phyloP scores from a whole-genome alignment of 2,113 vertebrate species.

The Leptocoma aspasia region DNA sequence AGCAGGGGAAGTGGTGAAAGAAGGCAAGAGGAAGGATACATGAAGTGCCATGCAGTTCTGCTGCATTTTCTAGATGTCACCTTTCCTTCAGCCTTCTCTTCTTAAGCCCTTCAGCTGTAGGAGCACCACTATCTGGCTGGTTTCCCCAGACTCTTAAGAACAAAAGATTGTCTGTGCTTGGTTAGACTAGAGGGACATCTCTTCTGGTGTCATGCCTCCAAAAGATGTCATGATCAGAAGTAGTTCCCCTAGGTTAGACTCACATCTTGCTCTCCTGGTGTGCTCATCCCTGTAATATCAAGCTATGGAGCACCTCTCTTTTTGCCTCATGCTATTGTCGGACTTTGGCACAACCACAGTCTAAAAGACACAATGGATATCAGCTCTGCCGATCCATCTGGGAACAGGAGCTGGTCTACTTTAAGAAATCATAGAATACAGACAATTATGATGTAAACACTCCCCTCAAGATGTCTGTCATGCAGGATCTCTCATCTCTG shows the following conservation, averaged over 20 bases:
- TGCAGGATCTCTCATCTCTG: background rate
- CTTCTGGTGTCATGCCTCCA: background rate
- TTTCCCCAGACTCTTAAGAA: background rate
- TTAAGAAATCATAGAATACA: background rate
- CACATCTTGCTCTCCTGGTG: background rate
- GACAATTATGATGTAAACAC: background rate
- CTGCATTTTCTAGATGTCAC: background rate
- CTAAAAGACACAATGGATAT: background rate
- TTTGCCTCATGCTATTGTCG: background rate
- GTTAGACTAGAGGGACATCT: background rate
- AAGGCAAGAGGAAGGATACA: background rate
- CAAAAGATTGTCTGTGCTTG: background rate
- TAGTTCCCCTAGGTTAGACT: background rate
- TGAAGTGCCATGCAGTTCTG: background rate
- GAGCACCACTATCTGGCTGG: background rate
- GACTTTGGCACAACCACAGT: background rate
- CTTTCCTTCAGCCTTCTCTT: background rate
- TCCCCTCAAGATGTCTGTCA: background rate
- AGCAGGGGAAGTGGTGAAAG: background rate
- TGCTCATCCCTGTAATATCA: background rate
- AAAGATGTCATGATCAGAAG: background rate
- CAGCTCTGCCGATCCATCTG: background rate
- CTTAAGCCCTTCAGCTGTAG: background rate
- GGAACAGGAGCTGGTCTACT: background rate
- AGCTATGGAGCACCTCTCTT: background rate